Conservation (phyloP, 2,797 vertebrate genomes). For the Clamator glandarius region DNA sequence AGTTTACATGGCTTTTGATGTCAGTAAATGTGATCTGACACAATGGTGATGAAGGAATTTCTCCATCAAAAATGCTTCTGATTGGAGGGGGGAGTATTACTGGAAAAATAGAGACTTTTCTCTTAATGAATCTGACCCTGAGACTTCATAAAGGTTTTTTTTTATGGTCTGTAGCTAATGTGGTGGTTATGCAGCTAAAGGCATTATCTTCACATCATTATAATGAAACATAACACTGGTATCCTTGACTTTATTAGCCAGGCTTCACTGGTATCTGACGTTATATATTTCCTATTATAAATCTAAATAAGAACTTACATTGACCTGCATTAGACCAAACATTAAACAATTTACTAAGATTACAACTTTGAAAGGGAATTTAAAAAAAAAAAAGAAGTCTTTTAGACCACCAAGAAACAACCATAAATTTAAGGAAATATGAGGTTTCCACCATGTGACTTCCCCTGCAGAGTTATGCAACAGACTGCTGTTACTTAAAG, state of each 20-base stretch:
- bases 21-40: background rate
- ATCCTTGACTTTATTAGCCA: conserved; percentile 67
- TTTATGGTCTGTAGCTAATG: conserved; percentile 77
- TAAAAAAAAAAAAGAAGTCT: conserved; percentile 30
- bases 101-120: background rate
- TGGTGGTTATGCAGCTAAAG: conserved; percentile 77
- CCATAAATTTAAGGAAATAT: conserved; percentile 89
- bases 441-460: conserved; percentile 84
- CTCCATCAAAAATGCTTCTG: conserved; percentile 31
- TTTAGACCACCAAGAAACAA: conserved; percentile 88
- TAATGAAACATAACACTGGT: conserved; percentile 74
- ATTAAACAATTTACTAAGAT: conserved; percentile 82
- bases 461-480: conserved; percentile 82
- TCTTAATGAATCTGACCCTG: conserved; percentile 67
- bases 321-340: conserved; percentile 80
- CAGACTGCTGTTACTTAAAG: conserved; percentile 78
- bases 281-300: conserved; percentile 79
- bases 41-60: background rate
- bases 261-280: conserved; percentile 62
- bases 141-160: conserved; percentile 73
- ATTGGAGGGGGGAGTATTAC: conserved; percentile 11
- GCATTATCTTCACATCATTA: conserved; percentile 81
- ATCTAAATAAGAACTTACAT: conserved; percentile 81
- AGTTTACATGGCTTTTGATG: background rate
- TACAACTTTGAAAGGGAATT: conserved; percentile 75